Evolutionary conservation across 2,888 invertebrate genomes (phyloP).

Genomic region (Pseudococcus jackbeardsleyi): DNA sequence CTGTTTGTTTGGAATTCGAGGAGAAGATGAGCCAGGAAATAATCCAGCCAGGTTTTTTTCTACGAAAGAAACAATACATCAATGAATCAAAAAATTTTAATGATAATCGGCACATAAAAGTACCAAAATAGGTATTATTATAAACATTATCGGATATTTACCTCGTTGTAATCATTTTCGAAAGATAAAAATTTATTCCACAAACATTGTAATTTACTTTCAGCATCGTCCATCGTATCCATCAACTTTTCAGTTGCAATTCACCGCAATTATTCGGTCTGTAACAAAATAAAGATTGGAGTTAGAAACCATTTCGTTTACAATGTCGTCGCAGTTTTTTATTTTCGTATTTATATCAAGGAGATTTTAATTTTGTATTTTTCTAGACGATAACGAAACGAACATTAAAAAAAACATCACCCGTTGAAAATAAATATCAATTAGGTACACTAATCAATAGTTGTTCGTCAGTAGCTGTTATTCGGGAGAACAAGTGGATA

Average conservation of each 20-base stretch:
- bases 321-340: neutral
- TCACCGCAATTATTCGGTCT: neutral
- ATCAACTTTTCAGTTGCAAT: neutral
- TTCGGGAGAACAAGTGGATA: neutral
- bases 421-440: neutral
- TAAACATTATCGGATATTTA: neutral
- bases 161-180: slow-evolving; percentile 50
- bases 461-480: neutral
- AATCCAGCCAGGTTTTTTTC: slow-evolving; percentile 78
- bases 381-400: neutral
- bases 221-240: slow-evolving; percentile 38
- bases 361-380: neutral
- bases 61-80: slow-evolving; percentile 68
- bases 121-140: neutral
- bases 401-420: neutral
- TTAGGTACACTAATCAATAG: neutral
- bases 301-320: neutral
- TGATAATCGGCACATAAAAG: neutral
- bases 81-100: neutral
- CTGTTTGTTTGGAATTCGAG: slow-evolving; percentile 69
- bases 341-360: neutral
- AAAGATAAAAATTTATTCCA: slow-evolving; percentile 54
- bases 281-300: neutral
- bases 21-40: slow-evolving; percentile 77
- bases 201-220: slow-evolving; percentile 44